Conservation (phyloP, 2,888 invertebrate species). For the Branchellion lobata region DNA sequence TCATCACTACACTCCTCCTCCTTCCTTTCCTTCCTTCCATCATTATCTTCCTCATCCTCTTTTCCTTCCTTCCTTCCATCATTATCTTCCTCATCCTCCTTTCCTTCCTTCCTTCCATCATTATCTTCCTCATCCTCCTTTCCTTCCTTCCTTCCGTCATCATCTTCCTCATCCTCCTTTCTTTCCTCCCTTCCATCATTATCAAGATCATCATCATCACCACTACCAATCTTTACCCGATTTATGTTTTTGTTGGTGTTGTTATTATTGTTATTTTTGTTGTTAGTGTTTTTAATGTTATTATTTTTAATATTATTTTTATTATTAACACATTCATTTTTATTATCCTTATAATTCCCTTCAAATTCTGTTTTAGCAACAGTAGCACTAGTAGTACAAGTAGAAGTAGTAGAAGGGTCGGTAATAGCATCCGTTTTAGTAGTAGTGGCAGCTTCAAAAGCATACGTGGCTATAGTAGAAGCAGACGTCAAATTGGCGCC, state of each 20-base stretch:
- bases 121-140: neutral
- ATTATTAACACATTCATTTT: neutral
- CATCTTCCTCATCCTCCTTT: neutral
- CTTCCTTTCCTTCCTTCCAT: neutral
- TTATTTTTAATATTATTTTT: neutral
- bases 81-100: neutral
- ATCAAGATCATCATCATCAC: too few relatives aligned
- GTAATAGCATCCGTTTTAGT: too few relatives aligned
- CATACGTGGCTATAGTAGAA: too few relatives aligned
- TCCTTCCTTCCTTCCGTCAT: neutral
- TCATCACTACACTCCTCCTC: constrained; percentile 49
- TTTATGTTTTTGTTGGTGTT: too few relatives aligned
- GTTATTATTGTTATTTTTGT: neutral
- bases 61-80: neutral
- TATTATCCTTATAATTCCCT: too few relatives aligned
- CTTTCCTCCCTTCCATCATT: neutral
- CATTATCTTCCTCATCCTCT: neutral
- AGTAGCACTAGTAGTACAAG: too few relatives aligned
- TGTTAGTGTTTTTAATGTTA: neutral
- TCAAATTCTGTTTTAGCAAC: too few relatives aligned
- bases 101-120: neutral
- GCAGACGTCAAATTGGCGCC: too few relatives aligned
- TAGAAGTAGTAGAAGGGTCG: too few relatives aligned
- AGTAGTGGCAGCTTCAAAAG: too few relatives aligned
- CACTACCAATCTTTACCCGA: too few relatives aligned